Evolutionary conservation across 2,113 vertebrate genomes (phyloP).

Genomic region (Entomyzon cyanotis): DNA sequence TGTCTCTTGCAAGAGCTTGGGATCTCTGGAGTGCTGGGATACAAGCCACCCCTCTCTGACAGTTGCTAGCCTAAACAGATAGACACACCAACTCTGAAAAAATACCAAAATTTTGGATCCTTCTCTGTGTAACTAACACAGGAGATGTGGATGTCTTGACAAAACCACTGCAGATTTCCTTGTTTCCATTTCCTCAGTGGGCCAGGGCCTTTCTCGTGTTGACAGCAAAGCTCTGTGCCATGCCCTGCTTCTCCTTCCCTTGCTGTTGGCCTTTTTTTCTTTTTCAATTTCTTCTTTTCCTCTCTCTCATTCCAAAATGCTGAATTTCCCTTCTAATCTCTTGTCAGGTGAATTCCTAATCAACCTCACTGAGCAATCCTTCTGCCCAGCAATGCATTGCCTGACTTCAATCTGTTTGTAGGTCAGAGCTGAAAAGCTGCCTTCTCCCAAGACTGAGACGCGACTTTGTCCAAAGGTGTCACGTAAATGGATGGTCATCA

Average conservation of each 20-base stretch:
- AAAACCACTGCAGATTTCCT: background rate
- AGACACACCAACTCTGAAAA: background rate
- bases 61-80: background rate
- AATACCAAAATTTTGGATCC: background rate
- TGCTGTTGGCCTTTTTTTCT: background rate
- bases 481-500: background rate
- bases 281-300: background rate
- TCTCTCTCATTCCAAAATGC: background rate
- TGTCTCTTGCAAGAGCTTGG: background rate
- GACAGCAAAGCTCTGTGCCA: background rate
- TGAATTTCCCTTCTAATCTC: background rate
- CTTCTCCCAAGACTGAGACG: rapidly evolving
- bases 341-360: background rate
- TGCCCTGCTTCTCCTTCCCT: background rate
- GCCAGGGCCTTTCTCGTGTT: background rate
- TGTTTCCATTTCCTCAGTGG: background rate
- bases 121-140: background rate
- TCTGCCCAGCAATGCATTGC: background rate
- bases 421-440: background rate
- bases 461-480: background rate
- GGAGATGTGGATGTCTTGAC: background rate
- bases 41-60: background rate
- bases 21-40: background rate
- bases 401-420: background rate
- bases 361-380: background rate